Base-by-base conservation (phyloP, 2,888 invertebrate genomes). In the Horisme vitalbata region DNA sequence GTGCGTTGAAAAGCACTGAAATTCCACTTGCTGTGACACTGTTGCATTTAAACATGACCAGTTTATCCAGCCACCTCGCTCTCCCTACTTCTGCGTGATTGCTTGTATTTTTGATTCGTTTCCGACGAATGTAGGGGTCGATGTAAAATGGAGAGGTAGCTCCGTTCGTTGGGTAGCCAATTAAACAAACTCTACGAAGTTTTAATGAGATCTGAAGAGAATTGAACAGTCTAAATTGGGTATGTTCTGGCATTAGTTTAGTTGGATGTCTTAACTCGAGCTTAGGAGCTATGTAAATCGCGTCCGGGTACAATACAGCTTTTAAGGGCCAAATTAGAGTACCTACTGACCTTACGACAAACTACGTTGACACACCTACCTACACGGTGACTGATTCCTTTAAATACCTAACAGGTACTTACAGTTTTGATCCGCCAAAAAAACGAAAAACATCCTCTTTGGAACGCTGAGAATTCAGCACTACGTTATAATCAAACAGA, bases 161-260 rank as follows among this genome's bases (percentile, higher is more conserved):
- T 56, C 58, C 54, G 60, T 67, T 54, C 49, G 57, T 49, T 59
- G 65, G 65, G 62, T 59, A 67, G 62, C 68, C 71, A 72, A 72
- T 72, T 71, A 70, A 72, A 71, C 70, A 68, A 69, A 71, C 63
- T 63, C 63, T 57, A 55, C 55, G 43, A 72, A 72, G 56, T 71
- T 71, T 64, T 72, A 72, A 72, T 71, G 72, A 71, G 71, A 71
- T 70, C 60, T 61, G 62, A 63, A 52, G 61, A 63, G 69, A 66
- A 65, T 65, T 70, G 68, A 70, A 65, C 69, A 65, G 63, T 69
- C 68, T 63, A 65, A 65, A 65, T 63, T 62, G 58, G 47, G 53
- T 46, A 38, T 59, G 53, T 41, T 37, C 49, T 45, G 41, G 55
- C 48, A 45, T 55, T 61, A 68, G 64, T 63, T 58, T 62, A 49